Base-by-base conservation (phyloP, 1,140 invertebrate species). In the Saccostrea glomerata region DNA sequence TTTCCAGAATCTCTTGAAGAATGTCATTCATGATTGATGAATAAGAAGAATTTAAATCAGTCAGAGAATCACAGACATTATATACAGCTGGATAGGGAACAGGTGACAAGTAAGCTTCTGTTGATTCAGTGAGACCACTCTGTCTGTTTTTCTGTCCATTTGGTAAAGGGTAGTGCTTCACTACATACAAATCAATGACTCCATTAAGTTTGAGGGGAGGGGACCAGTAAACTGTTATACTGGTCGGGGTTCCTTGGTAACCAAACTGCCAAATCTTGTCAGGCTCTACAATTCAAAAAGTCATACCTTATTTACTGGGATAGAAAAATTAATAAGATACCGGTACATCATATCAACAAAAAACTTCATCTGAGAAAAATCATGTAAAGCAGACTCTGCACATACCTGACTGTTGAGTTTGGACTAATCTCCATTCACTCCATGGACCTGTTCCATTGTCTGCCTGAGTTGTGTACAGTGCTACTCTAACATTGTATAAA, bases 341-440 rank as follows among this genome's bases (percentile, higher is more conserved):
- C n/a, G n/a, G n/a, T n/a, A n/a, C n/a, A n/a, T n/a, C n/a, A n/a
- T n/a, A n/a, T n/a, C n/a, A n/a, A n/a, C n/a, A n/a, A n/a, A n/a
- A n/a, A n/a, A n/a, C n/a, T n/a, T n/a, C n/a, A n/a, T n/a, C n/a
- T n/a, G n/a, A n/a, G n/a, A n/a, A n/a, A n/a, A n/a, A n/a, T n/a
- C n/a, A n/a, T n/a, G n/a, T n/a, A n/a, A n/a, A n/a, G n/a, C n/a
- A n/a, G n/a, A n/a, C n/a, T n/a, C n/a, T n/a, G n/a, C n/a, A n/a
- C n/a, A n/a, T n/a, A 92, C 92, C 87, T 88, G 88, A 84, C 87
- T 92, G 90, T 13, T 88, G 15, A 15, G 92, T 93, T 55, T 84
- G 90, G 13, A 90, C 82, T 73, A 89, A 9, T 12, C 87, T 84
- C 85, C 86, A 70, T 1, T 88, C 84, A 30, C 90, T 86, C 70